Evolutionary conservation across 2,797 vertebrate genomes (phyloP), one percentile per base, ranked within the genome.

Genomic region (Bovichtus diacanthus): DNA sequence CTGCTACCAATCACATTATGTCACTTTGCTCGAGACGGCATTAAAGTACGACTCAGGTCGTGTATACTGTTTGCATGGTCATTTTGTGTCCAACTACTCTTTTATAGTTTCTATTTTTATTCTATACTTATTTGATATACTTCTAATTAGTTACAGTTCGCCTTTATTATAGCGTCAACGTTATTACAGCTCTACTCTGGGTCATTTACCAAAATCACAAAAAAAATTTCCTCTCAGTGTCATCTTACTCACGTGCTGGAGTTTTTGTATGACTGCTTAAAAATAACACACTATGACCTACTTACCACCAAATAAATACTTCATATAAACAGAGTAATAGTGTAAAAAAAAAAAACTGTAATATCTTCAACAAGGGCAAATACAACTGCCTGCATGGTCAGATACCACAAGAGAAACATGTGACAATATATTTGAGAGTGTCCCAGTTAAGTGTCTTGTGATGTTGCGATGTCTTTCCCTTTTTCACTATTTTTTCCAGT

Each of bases 401-500:
- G 39, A 74, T 0, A 16, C 0, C 9, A 19, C 63, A 46, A 21
- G 23, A 39, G 23, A 25, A 55, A 15, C 10, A 1, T 10, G 19
- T 49, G 39, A 46, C 11, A 50, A 19, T 9, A 25, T 5, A n/a
- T 5, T 49, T 49, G 18, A 75, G 8, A 2, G 21, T 12, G 44
- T 25, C 9, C 43, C 16, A 21, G 34, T 62, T 73, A 3, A 44
- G 41, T 1, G 6, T 23, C 64, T 43, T 63, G 55, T 61, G 58
- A 51, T 53, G 65, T 46, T 62, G 15, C 68, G 19, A 9, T 54
- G 15, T 8, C 5, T 70, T 69, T 70, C 49, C 49, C 21, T 38
- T 47, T 69, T 51, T 38, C 19, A 50, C 73, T 38, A 69, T 53
- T 50, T 76, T 71, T 66, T 38, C 19, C 38, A 70, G 21, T 63